Conservation (phyloP, 2,888 invertebrate species). For the Coleophora flavipennella region DNA sequence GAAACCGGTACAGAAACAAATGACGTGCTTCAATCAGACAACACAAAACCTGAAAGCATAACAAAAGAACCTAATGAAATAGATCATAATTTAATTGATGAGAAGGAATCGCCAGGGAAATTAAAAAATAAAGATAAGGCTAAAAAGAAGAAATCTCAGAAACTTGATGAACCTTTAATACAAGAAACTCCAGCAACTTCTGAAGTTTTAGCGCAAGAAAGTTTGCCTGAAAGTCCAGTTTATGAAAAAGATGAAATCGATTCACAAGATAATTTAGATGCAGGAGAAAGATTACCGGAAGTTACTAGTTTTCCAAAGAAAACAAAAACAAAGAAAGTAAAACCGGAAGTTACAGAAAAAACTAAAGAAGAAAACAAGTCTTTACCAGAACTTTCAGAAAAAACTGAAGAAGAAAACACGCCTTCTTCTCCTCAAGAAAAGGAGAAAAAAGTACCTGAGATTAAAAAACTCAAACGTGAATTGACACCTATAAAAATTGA, state of each 20-base stretch:
- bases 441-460: constrained; percentile 16
- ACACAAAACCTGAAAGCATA: no score
- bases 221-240: background rate
- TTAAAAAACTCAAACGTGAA: constrained; percentile 23
- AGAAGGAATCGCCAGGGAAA: background rate
- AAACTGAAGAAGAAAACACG: background rate
- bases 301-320: no score
- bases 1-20: background rate
- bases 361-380: background rate
- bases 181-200: background rate
- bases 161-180: background rate
- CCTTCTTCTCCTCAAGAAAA: constrained; percentile 1
- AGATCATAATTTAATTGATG: background rate
- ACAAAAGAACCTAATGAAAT: background rate
- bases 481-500: constrained; percentile 75
- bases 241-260: background rate
- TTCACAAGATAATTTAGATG: background rate
- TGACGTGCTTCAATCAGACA: background rate
- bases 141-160: constrained; percentile 1
- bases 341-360: constrained; percentile 1
- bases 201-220: background rate
- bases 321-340: background rate
- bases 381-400: background rate
- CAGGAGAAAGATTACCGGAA: background rate
- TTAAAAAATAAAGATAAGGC: background rate